These are phyloP conservation scores for Pycnomerus fuliginosus DNA, from an alignment of 2,888 invertebrate genomes.

Conservation along the genomic window DNA sequence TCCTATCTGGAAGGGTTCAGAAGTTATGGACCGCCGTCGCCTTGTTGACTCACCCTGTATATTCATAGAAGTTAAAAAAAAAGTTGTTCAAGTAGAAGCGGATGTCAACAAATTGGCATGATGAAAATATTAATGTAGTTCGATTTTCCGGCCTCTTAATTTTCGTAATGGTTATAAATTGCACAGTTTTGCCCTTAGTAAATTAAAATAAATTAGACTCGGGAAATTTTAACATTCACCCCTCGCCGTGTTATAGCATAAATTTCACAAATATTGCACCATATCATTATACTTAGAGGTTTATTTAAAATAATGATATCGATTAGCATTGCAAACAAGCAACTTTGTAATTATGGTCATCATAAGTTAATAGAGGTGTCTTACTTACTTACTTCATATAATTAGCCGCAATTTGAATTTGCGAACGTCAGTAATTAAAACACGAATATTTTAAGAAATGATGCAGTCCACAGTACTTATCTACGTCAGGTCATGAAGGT, in stretches of 20 bases:
- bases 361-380: conserved; percentile 17
- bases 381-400: conserved; percentile 19
- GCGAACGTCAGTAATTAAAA: conserved; percentile 12
- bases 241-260: conserved; percentile 9
- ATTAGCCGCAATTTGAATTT: conserved; percentile 16
- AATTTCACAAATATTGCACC: conserved; percentile 8
- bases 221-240: too few relatives aligned
- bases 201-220: too few relatives aligned
- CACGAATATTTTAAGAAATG: too few relatives aligned
- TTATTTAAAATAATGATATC: too few relatives aligned
- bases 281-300: too few relatives aligned
- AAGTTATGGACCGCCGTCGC: too few relatives aligned
- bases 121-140: conserved; percentile 9
- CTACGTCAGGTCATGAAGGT: too few relatives aligned
- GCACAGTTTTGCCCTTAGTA: conserved; percentile 1
- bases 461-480: too few relatives aligned
- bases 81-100: too few relatives aligned
- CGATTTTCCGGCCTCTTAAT: conserved; percentile 20
- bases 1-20: too few relatives aligned
- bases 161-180: conserved; percentile 10
- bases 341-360: conserved; percentile 13
- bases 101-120: conserved; percentile 14
- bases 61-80: too few relatives aligned
- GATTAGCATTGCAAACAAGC: conserved; percentile 20
- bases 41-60: too few relatives aligned